These are phyloP conservation scores for Bufo gargarizans DNA, from an alignment of 2,113 vertebrate species.

Conservation along the genomic window DNA sequence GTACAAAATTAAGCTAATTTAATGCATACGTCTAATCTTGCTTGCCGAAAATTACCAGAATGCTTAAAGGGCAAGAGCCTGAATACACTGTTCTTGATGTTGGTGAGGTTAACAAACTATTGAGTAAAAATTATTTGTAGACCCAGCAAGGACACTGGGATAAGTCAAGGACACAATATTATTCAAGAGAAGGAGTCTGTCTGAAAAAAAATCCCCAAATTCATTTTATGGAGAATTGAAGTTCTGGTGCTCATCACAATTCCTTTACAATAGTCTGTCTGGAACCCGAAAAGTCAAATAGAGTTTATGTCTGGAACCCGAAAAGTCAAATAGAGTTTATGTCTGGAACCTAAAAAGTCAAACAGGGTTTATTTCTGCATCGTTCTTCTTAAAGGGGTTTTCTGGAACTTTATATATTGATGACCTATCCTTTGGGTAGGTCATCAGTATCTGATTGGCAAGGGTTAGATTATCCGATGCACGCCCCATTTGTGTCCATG, in stretches of 20 bases:
- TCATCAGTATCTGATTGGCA: too few relatives aligned
- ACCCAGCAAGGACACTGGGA: background rate
- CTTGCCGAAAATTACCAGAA: background rate
- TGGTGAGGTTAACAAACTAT: background rate
- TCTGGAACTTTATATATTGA: too few relatives aligned
- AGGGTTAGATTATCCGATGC: too few relatives aligned
- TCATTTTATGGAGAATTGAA: background rate
- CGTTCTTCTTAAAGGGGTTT: background rate
- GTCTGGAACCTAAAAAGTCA: background rate
- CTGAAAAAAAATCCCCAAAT: background rate
- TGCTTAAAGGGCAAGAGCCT: background rate
- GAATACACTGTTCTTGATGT: background rate
- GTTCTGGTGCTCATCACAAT: background rate
- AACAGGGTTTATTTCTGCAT: background rate
- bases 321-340: background rate
- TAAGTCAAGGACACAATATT: slow-evolving; percentile 18
- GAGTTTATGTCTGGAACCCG: background rate
- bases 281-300: too few relatives aligned
- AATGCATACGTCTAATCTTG: slow-evolving; percentile 13
- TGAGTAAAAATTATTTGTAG: slow-evolving; percentile 23
- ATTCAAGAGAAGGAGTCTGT: slow-evolving; percentile 1
- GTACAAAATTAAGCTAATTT: slow-evolving; percentile 30
- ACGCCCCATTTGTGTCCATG: too few relatives aligned
- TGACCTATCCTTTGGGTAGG: too few relatives aligned
- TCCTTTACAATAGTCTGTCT: background rate